Evolutionary conservation across 2,888 invertebrate species (phyloP), one percentile per base, ranked within the genome.

Genomic region (Ornithoptera priamus): DNA sequence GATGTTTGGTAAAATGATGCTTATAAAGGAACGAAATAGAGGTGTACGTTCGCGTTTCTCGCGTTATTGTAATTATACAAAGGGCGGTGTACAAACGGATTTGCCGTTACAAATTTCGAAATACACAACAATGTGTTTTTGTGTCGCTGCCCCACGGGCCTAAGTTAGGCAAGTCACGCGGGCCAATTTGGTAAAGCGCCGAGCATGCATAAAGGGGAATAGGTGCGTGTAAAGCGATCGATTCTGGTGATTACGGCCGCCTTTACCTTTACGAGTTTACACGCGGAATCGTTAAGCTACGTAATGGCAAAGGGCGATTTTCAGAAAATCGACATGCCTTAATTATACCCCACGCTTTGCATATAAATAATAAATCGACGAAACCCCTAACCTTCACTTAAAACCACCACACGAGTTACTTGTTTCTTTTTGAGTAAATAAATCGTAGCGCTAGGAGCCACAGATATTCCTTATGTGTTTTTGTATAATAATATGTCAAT

Each of bases 121-220:
- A 68, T 70, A 58, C 57, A 68, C 69, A 71, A 73, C 61, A 42
- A 39, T 67, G 61, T 50, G 39, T 56, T 71, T 66, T 69, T 68
- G 36, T 64, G 59, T 57, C 68, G 24, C 30, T 65, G 65, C 65
- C 70, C 73, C 70, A 69, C n/a, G 5, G 69, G 62, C 62, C 70
- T 62, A 69, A 83, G 80, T 82, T 82, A 74, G 75, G 88, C 89
- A 88, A 89, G 90, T 89, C 90, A 89, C 86, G 87, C 82, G 82
- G 84, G 73, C 79, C 86, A 89, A 90, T 89, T 89, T 89, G 78
- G 79, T 84, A 76, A 84, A 88, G 85, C 80, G 80, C 79, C 76
- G 80, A 77, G 81, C 80, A 78, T 79, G 79, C 80, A 79, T 80
- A 81, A 76, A 80, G 82, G 83, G 80, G 86, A 86, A 84, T 84